Conservation (phyloP, 1,140 invertebrate species). For the Calephelis nemesis region DNA sequence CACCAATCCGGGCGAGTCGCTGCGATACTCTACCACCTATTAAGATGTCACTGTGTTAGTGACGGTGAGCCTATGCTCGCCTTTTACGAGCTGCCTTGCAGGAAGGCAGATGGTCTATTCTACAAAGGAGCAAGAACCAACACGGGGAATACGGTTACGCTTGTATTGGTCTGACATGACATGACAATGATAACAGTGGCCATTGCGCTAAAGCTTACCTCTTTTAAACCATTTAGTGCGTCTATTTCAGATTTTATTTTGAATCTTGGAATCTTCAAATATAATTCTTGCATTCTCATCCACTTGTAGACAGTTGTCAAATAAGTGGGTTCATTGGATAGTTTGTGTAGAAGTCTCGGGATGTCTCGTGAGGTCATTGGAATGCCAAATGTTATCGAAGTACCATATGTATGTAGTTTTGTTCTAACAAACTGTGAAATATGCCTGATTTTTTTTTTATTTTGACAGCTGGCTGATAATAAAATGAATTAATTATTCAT, state of each 20-base stretch:
- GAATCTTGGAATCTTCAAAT: slow-evolving; percentile 41
- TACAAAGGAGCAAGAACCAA: too few relatives aligned
- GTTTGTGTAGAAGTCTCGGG: slow-evolving; percentile 25
- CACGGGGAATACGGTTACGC: too few relatives aligned
- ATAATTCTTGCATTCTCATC: slow-evolving; percentile 32
- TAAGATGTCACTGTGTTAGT: too few relatives aligned
- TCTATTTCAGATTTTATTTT: slow-evolving; percentile 45
- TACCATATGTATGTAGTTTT: slow-evolving; percentile 30
- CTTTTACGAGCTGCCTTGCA: too few relatives aligned
- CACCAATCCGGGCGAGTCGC: too few relatives aligned
- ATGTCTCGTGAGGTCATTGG: slow-evolving; percentile 33
- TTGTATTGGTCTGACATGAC: too few relatives aligned
- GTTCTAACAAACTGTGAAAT: slow-evolving; percentile 32
- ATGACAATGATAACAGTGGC: not conserved
- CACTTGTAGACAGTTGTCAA: slow-evolving; percentile 26
- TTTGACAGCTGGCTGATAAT: not conserved
- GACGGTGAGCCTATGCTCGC: too few relatives aligned
- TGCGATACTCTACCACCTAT: too few relatives aligned
- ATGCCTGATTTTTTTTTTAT: not conserved
- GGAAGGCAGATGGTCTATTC: too few relatives aligned
- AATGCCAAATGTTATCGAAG: slow-evolving; percentile 37
- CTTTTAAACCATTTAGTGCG: slow-evolving; percentile 35
- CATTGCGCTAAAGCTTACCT: slow-evolving; percentile 26
- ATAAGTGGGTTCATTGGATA: slow-evolving; percentile 28
- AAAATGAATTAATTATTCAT: too few relatives aligned